Percentiles rank a stretch among this genome's conserved stretches.
Conservation (phyloP, 2,113 vertebrate genomes). For the Nannobrachium achirus region DNA sequence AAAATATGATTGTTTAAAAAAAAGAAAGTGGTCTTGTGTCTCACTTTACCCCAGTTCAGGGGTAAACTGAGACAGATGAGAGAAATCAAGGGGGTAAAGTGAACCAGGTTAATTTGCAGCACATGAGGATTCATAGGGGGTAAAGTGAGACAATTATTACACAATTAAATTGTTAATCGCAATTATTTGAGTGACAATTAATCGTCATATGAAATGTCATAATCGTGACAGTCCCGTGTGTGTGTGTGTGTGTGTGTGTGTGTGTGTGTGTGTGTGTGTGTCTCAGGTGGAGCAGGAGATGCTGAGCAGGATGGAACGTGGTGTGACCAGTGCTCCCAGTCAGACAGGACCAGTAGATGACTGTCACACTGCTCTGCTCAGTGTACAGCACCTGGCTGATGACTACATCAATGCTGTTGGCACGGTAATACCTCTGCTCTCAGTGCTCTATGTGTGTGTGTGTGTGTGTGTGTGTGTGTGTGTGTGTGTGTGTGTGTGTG, state of each 20-base stretch:
- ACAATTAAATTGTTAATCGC: no score
- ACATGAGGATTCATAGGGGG: constrained; percentile 8
- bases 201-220: no score
- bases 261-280: constrained; percentile 45
- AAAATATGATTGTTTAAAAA: no score
- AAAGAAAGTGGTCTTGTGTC: no score
- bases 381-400: constrained; percentile 77
- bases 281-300: constrained; percentile 76
- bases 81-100: constrained; percentile 14
- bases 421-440: constrained; percentile 71
- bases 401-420: constrained; percentile 80
- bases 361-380: constrained; percentile 65
- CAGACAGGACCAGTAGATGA: constrained; percentile 27
- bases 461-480: no score
- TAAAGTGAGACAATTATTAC: constrained; percentile 37
- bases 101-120: constrained; percentile 5
- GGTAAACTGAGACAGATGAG: no score
- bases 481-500: no score
- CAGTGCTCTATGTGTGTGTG: no score
- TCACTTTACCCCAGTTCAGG: no score
- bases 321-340: constrained; percentile 25
- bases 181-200: no score
- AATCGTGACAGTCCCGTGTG: background rate
- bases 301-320: constrained; percentile 49
- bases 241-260: background rate